Evolutionary conservation across 2,888 invertebrate species (phyloP).

Genomic region (Cabera pusaria): DNA sequence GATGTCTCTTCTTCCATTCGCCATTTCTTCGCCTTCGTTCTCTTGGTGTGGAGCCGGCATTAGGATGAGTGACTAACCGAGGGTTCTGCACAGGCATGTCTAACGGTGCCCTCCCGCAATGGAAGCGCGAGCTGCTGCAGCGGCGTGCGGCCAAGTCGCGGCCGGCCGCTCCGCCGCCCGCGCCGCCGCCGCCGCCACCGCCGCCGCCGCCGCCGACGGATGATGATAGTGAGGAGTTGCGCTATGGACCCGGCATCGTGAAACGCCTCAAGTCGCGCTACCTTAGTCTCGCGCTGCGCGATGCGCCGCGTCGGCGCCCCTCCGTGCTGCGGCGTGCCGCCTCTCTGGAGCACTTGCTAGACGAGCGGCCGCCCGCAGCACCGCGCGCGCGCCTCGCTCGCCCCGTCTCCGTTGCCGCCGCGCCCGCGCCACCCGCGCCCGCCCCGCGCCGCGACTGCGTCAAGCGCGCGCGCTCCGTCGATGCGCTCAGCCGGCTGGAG

Average conservation of each 20-base stretch:
- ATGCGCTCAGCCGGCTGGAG: conserved; percentile 89
- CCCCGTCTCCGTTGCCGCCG: conserved; percentile 55
- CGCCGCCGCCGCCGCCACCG: conserved; percentile 52
- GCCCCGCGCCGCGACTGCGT: conserved; percentile 84
- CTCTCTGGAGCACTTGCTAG: conserved; percentile 92
- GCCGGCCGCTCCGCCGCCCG: conserved; percentile 41
- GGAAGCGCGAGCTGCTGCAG: conserved; percentile 93
- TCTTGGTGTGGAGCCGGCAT: no score
- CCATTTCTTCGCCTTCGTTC: no score
- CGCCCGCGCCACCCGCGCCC: conserved; percentile 37
- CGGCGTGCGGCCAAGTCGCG: conserved; percentile 82
- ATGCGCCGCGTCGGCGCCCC: conserved; percentile 86
- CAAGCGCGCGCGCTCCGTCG: conserved; percentile 94
- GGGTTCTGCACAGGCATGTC: conserved; percentile 78
- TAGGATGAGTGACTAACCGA: no score
- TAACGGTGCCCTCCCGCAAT: conserved; percentile 86
- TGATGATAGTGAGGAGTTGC: conserved; percentile 87
- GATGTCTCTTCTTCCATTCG: no score
- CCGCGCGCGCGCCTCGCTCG: conserved; percentile 45
- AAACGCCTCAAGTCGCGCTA: conserved; percentile 94
- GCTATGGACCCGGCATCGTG: conserved; percentile 96
- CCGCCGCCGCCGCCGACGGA: conserved; percentile 56
- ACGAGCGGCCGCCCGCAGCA: conserved; percentile 79
- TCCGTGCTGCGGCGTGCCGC: conserved; percentile 91
- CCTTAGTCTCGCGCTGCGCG: conserved; percentile 92